Evolutionary conservation across 2,888 invertebrate species (phyloP).

Genomic region (Eupithecia centaureata): DNA sequence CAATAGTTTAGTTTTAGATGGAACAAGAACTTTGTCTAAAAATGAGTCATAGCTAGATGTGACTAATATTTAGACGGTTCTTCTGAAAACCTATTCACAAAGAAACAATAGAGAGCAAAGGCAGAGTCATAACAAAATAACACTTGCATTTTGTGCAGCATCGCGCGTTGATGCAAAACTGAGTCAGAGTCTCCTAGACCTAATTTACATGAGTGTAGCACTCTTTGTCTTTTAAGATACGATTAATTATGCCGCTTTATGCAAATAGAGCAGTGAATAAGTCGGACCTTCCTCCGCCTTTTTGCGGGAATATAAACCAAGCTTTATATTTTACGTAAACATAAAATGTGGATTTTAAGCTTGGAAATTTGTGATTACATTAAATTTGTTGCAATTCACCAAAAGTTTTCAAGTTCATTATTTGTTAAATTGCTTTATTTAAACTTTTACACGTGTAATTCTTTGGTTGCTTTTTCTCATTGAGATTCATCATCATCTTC

Average conservation of each 20-base stretch:
- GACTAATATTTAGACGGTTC: too few species aligned
- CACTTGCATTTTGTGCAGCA: not conserved
- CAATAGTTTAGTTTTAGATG: too few species aligned
- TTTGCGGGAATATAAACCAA: slow-evolving; percentile 47
- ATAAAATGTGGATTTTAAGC: not conserved
- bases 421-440: not conserved
- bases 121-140: not conserved
- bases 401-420: not conserved
- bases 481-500: not conserved
- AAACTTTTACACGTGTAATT: not conserved
- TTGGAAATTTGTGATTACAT: not conserved
- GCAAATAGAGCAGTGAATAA: slow-evolving; percentile 71
- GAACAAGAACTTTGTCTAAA: too few species aligned
- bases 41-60: too few species aligned
- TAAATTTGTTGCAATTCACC: not conserved
- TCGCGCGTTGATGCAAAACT: slow-evolving; percentile 49
- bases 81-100: not conserved
- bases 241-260: slow-evolving; percentile 82
- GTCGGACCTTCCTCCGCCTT: slow-evolving; percentile 59
- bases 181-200: slow-evolving; percentile 61
- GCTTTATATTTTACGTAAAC: slow-evolving; percentile 5
- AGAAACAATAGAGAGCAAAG: not conserved
- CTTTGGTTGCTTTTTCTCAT: not conserved
- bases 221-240: slow-evolving; percentile 79
- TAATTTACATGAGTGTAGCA: slow-evolving; percentile 78